Evolutionary conservation across 2,113 vertebrate species (phyloP), one percentile per base, ranked within the genome.

Genomic region (Poecilia latipinna): DNA sequence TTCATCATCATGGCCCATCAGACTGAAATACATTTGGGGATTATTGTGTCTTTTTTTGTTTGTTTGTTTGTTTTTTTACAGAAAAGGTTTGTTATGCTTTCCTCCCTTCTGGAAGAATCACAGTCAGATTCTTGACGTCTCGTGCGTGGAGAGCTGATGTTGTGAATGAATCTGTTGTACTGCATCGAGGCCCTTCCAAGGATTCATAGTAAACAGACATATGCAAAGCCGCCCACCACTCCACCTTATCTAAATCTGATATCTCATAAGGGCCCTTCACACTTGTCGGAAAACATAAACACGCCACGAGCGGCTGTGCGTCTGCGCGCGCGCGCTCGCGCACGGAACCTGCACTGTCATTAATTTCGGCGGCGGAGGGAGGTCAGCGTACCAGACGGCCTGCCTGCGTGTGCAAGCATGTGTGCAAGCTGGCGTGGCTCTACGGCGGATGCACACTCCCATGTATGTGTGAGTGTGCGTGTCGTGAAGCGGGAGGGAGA

Each of bases 291-390:
- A 82, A 86, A 88, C 75, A 87, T 76, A 88, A 92, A 89, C 84
- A 85, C 82, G 69, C 60, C 65, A 28, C 26, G 60, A 79, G 84
- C 26, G 80, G 71, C 66, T 82, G 75, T 82, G 28, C 28, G 28
- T 28, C 28, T 28, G 28, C 28, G 28, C 28, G 28, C 28, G 28
- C 28, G 57, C 12, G 72, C 62, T 48, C 19, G 74, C 60, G 68
- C 81, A 60, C 33, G 1, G 75, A 91, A 88, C 85, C 86, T 88
- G 89, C 90, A 86, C 86, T 82, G 90, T 90, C 90, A 89, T 92
- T 91, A 80, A 86, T 87, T 86, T 85, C 75, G 74, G 82, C 88
- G 85, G 84, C 76, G 79, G 89, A 88, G 88, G 79, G 79, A 90
- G 90, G 92, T 91, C 90, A 90, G 13, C 3, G 61, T 29, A 83